These are phyloP conservation scores for Heliconius cydno DNA, from an alignment of 2,888 invertebrate genomes.

Conservation along the genomic window DNA sequence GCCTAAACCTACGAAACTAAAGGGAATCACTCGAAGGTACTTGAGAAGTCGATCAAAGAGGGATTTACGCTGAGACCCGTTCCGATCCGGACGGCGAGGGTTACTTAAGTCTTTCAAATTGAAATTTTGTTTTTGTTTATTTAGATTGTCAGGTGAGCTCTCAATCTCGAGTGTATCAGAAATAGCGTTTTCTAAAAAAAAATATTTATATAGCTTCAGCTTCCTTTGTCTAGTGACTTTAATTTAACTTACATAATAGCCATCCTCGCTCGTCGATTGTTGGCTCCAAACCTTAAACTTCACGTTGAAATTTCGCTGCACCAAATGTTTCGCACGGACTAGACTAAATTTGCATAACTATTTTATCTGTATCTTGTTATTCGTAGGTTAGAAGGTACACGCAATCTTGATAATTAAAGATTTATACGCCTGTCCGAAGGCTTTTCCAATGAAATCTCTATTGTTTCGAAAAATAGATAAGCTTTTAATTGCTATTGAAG, in stretches of 20 bases:
- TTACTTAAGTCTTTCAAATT: conserved; percentile 66
- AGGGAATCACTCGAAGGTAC: conserved; percentile 60
- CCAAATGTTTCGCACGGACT: conserved; percentile 52
- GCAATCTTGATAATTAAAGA: conserved; percentile 57
- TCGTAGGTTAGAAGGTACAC: conserved; percentile 53
- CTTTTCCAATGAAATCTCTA: conserved; percentile 48
- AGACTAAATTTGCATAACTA: conserved; percentile 64
- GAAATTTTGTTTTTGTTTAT: conserved; percentile 77
- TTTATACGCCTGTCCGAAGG: conserved; percentile 50
- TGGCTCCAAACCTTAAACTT: conserved; percentile 54
- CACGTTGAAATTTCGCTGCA: conserved; percentile 53
- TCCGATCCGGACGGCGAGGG: conserved; percentile 53
- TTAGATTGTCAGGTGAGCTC: conserved; percentile 65
- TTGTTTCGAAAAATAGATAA: conserved; percentile 44
- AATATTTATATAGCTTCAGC: conserved; percentile 3
- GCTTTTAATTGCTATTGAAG: conserved; percentile 26
- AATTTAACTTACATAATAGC: conserved; percentile 4
- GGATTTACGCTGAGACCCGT: conserved; percentile 71
- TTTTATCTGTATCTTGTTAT: conserved; percentile 58
- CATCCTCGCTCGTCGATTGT: conserved; percentile 34
- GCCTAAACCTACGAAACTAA: conserved; percentile 63
- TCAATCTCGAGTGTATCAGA: conserved; percentile 44
- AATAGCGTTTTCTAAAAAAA: conserved; percentile 29
- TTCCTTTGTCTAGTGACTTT: neutral
- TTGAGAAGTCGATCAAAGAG: conserved; percentile 73